Evolutionary conservation across 2,797 vertebrate species (phyloP).

Genomic region (Poecile montanus): DNA sequence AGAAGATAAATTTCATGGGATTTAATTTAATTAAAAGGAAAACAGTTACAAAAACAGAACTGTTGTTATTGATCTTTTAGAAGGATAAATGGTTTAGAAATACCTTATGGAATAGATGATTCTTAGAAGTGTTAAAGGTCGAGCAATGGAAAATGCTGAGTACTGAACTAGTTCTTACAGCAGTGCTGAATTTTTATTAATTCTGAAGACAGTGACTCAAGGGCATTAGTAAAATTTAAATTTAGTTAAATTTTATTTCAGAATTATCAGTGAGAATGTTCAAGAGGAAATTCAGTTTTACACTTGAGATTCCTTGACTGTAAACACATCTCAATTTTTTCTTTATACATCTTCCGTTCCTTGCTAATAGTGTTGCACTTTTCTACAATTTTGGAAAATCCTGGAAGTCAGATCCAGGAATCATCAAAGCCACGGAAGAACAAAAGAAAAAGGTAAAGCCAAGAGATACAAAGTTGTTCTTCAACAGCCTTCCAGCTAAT

Average conservation of each 20-base stretch:
- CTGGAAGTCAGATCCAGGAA: slow-evolving; percentile 98
- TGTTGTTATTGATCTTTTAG: not conserved
- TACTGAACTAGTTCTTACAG: not conserved
- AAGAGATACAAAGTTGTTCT: not conserved
- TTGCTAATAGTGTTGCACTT: slow-evolving; percentile 92
- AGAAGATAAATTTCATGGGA: not conserved
- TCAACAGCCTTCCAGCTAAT: not conserved
- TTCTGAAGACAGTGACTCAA: not conserved
- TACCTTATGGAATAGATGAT: not conserved
- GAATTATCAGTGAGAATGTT: not conserved
- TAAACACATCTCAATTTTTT: slow-evolving; percentile 91
- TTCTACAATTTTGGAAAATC: slow-evolving; percentile 99
- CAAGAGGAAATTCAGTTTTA: not conserved
- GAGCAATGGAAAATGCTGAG: not conserved
- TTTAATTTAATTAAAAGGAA: not conserved
- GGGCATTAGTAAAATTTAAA: not conserved
- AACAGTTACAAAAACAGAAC: not conserved
- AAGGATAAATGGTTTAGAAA: not conserved
- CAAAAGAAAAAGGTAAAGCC: slow-evolving; percentile 96
- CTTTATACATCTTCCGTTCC: slow-evolving; percentile 95
- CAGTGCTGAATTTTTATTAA: not conserved
- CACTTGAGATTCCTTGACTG: slow-evolving; percentile 83
- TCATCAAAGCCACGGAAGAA: slow-evolving; percentile 98
- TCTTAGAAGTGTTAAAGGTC: not conserved
- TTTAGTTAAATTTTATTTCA: not conserved